Percentiles rank a stretch among this genome's conserved stretches.
phyloP scores from a whole-genome alignment of 2,888 invertebrate genomes.

The Mesoligia furuncula region DNA sequence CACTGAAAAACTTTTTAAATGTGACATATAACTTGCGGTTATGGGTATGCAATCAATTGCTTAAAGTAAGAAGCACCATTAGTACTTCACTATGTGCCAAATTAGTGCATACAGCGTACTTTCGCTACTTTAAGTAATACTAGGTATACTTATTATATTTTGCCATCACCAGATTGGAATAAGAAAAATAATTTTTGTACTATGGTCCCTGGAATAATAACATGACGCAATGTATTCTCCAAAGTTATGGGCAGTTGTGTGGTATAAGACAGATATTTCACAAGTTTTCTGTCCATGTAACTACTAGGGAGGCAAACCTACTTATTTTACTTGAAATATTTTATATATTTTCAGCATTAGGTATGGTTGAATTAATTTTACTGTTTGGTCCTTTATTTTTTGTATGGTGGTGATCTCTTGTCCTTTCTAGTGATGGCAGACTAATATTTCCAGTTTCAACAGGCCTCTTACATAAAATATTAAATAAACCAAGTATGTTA shows the following conservation, averaged over 20 bases:
- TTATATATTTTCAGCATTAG: background rate
- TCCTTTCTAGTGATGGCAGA: conserved; percentile 19
- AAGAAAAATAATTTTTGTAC: background rate
- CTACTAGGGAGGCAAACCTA: background rate
- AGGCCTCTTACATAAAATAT: conserved; percentile 15
- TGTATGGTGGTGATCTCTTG: background rate
- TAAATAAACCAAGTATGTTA: background rate
- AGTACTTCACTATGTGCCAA: conserved; percentile 60
- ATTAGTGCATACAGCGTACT: conserved; percentile 52
- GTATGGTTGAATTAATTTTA: background rate
- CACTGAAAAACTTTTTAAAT: background rate
- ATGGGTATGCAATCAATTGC: background rate
- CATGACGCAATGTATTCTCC: background rate
- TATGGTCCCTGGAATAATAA: background rate
- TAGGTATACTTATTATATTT: background rate
- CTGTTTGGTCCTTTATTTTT: too few species aligned
- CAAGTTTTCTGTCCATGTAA: background rate
- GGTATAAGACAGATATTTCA: background rate
- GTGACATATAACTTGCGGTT: background rate
- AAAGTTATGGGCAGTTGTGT: background rate
- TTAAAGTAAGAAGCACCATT: conserved; percentile 1
- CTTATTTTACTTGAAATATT: background rate
- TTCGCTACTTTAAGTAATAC: background rate
- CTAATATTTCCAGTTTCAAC: conserved; percentile 22
- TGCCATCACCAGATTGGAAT: conserved; percentile 13